These are phyloP conservation scores for Micromesistius poutassou DNA, from an alignment of 2,797 vertebrate species.

Conservation along the genomic window DNA sequence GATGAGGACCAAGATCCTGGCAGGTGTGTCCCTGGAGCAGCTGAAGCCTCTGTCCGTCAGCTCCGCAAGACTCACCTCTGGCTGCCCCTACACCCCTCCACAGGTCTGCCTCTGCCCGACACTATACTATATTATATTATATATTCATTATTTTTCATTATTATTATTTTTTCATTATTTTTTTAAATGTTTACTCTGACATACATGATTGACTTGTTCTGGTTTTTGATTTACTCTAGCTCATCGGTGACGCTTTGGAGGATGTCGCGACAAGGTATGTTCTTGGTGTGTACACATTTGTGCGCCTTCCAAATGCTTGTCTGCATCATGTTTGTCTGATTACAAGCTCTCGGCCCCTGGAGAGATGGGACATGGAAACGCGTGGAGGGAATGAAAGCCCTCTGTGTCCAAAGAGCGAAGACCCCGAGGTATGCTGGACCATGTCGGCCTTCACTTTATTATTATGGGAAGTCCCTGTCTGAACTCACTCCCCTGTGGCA, in stretches of 20 bases:
- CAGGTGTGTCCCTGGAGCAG: constrained; percentile 59
- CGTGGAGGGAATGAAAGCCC: background rate
- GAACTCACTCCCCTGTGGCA: background rate
- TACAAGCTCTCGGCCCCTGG: constrained; percentile 20
- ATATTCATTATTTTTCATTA: background rate
- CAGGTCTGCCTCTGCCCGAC: constrained; percentile 37
- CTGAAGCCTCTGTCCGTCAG: constrained; percentile 62
- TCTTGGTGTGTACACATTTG: background rate
- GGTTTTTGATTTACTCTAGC: constrained; percentile 28
- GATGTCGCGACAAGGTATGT: constrained; percentile 30
- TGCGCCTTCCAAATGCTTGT: background rate
- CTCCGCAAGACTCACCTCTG: constrained; percentile 22
- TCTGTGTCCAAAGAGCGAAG: background rate
- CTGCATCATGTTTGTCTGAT: background rate
- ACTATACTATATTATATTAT: background rate
- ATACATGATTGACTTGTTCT: background rate
- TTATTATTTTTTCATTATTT: background rate
- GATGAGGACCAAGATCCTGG: constrained; percentile 57
- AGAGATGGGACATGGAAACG: background rate
- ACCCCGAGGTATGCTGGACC: constrained; percentile 25
- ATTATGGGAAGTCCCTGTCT: background rate
- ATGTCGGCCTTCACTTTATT: background rate
- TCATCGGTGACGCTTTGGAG: constrained; percentile 10
- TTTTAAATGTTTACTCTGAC: background rate
- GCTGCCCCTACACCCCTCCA: constrained; percentile 43